Conservation (phyloP, 2,888 invertebrate species). For the Sarcophaga caerulescens region DNA sequence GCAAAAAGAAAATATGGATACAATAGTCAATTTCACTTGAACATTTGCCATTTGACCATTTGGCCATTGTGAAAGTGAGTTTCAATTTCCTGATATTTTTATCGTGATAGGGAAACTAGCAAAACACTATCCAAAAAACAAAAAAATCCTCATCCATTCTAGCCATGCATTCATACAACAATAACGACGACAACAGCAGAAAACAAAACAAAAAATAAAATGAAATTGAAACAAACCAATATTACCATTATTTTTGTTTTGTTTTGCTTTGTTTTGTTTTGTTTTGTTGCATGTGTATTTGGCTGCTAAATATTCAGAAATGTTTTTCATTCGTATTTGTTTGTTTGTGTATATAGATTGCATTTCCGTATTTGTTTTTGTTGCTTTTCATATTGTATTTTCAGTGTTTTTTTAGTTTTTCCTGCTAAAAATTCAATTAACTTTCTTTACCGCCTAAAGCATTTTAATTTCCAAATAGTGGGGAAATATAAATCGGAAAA, state of each 20-base stretch:
- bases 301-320: slow-evolving; percentile 56
- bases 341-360: background rate
- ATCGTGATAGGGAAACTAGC: slow-evolving; percentile 54
- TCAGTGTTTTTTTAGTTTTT: slow-evolving; percentile 16
- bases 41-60: slow-evolving; percentile 64
- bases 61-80: slow-evolving; percentile 64
- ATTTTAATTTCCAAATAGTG: slow-evolving; percentile 53
- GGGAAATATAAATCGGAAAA: slow-evolving; percentile 56
- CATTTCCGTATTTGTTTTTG: background rate
- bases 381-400: slow-evolving; percentile 27
- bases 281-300: slow-evolving; percentile 35
- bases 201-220: background rate
- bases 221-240: slow-evolving; percentile 36
- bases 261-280: background rate
- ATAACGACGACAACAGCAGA: no score
- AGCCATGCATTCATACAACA: no score
- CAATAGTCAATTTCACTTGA: slow-evolving; percentile 57
- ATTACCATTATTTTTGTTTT: background rate
- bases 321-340: background rate
- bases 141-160: background rate
- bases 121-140: slow-evolving; percentile 18
- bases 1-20: slow-evolving; percentile 16
- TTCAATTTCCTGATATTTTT: slow-evolving; percentile 67
- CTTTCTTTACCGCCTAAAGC: slow-evolving; percentile 57
- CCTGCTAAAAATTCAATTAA: slow-evolving; percentile 62